Conservation (phyloP, 2,113 vertebrate species). For the Asarcornis scutulata region DNA sequence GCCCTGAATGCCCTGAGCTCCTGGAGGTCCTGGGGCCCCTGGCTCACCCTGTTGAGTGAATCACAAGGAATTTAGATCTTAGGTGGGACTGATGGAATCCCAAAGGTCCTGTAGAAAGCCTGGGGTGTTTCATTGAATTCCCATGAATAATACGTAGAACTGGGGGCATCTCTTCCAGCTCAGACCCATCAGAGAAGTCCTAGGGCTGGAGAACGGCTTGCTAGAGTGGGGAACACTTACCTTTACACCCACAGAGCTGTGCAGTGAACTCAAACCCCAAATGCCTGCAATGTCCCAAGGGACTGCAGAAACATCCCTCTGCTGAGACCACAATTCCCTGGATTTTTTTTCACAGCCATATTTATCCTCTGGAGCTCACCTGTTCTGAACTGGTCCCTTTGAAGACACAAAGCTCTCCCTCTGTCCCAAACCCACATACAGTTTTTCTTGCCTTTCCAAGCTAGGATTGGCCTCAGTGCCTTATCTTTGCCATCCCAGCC, state of each 20-base stretch:
- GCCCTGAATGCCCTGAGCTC: constrained; percentile 89
- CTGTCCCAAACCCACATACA: neutral
- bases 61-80: neutral
- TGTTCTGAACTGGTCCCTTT: neutral
- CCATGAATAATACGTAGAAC: fast-evolving
- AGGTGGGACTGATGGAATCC: neutral
- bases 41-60: constrained; percentile 82
- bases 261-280: neutral
- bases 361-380: neutral
- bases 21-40: constrained; percentile 81
- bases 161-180: fast-evolving
- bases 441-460: neutral
- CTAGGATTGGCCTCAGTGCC: neutral
- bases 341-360: neutral
- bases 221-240: neutral
- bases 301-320: neutral
- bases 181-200: neutral
- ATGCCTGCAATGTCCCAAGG: neutral
- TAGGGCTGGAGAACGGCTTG: neutral
- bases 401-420: neutral
- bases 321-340: neutral
- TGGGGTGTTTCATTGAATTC: neutral
- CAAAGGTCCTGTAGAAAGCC: neutral
- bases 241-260: neutral
- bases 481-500: neutral